These are phyloP conservation scores for Caenorhabditis becei DNA, from an alignment of 2,888 invertebrate genomes.

Conservation along the genomic window DNA sequence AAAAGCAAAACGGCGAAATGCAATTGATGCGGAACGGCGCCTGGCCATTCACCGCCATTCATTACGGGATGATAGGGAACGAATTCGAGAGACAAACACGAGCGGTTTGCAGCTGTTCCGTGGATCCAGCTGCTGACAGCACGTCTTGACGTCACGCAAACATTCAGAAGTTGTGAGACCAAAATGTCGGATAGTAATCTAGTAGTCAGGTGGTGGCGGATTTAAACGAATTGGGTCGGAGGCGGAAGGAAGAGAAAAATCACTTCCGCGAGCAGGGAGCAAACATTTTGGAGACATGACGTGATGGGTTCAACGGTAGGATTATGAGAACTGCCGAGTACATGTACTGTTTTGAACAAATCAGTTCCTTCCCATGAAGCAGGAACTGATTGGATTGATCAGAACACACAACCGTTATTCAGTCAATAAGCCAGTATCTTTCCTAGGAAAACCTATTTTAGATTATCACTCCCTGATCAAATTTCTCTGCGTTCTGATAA, in stretches of 20 bases:
- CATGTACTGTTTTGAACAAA: too few relatives aligned
- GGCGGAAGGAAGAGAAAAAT: not conserved
- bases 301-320: too few relatives aligned
- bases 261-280: not conserved
- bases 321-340: too few relatives aligned
- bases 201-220: not conserved
- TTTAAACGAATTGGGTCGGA: not conserved
- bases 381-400: too few relatives aligned
- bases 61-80: conserved; percentile 29
- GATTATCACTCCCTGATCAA: too few relatives aligned
- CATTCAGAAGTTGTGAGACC: too few relatives aligned
- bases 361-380: too few relatives aligned
- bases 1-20: conserved; percentile 17
- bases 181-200: not conserved
- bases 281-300: too few relatives aligned
- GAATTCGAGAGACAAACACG: conserved; percentile 28
- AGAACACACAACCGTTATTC: too few relatives aligned
- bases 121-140: not conserved
- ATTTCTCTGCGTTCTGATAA: too few relatives aligned
- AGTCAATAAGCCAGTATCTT: too few relatives aligned
- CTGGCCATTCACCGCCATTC: conserved; percentile 29
- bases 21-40: conserved; percentile 43
- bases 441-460: too few relatives aligned
- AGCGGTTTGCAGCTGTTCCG: conserved; percentile 30
- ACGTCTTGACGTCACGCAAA: conserved; percentile 15